Evolutionary conservation across 2,797 vertebrate genomes (phyloP).

Genomic region (Cryptoblepharus egeriae): DNA sequence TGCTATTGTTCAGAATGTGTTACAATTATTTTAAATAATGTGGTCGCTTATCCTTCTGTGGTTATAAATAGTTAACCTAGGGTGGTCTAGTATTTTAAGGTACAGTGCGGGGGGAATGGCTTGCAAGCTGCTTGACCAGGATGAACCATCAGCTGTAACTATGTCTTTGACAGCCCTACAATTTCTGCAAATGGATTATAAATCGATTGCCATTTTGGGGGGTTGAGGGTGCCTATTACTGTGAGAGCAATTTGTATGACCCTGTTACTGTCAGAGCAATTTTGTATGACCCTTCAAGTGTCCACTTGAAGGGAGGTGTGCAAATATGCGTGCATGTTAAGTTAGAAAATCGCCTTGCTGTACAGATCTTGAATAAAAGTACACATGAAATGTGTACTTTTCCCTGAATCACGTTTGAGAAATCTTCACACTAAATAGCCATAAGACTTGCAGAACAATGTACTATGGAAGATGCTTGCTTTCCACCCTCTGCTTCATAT

Average conservation of each 20-base stretch:
- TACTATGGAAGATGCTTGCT: slow-evolving; percentile 37
- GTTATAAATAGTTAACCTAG: slow-evolving; percentile 49
- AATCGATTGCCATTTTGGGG: slow-evolving; percentile 75
- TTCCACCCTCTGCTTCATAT: slow-evolving; percentile 31
- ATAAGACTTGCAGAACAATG: slow-evolving; percentile 51
- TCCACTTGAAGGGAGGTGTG: no score
- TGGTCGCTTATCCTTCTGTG: slow-evolving; percentile 30
- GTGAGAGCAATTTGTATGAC: slow-evolving; percentile 75
- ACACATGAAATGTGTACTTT: slow-evolving; percentile 56
- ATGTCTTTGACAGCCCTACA: slow-evolving; percentile 74
- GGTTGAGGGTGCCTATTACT: slow-evolving; percentile 77
- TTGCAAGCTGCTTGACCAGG: slow-evolving; percentile 64
- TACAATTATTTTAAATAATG: slow-evolving; percentile 36
- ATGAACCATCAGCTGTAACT: slow-evolving; percentile 70
- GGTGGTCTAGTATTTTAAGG: slow-evolving; percentile 45
- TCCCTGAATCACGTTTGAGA: slow-evolving; percentile 35
- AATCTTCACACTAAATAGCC: slow-evolving; percentile 26
- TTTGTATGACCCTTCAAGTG: no score
- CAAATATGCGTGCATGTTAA: not conserved
- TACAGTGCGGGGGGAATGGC: slow-evolving; percentile 49
- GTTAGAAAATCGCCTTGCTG: slow-evolving; percentile 51
- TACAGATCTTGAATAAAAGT: slow-evolving; percentile 29
- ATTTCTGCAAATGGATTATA: slow-evolving; percentile 78
- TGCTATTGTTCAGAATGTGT: slow-evolving; percentile 30
- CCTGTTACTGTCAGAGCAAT: slow-evolving; percentile 68